These are phyloP conservation scores for Homarus gammarus DNA, from an alignment of 2,888 invertebrate genomes.

Conservation along the genomic window DNA sequence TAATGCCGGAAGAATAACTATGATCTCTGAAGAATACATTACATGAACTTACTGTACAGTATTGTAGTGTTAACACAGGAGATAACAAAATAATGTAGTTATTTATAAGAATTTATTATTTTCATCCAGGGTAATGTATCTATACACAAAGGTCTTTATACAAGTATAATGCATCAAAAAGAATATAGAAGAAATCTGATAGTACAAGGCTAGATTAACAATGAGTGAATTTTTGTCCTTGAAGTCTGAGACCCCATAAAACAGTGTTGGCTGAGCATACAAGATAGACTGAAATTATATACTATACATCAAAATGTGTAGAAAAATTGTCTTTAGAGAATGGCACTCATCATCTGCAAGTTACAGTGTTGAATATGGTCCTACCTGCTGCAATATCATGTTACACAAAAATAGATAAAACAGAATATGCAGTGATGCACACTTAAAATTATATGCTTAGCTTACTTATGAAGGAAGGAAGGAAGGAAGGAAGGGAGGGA, in stretches of 20 bases:
- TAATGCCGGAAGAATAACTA: too few species aligned
- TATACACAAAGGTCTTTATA: conserved; percentile 68
- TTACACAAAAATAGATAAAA: not conserved
- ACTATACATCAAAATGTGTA: conserved; percentile 49
- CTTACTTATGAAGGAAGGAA: not conserved
- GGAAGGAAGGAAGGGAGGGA: not conserved
- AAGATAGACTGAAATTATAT: conserved; percentile 5
- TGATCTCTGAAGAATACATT: too few species aligned
- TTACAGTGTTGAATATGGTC: conserved; percentile 11
- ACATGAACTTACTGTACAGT: too few species aligned
- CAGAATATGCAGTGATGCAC: not conserved
- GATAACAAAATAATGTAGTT: not conserved
- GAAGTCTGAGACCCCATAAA: not conserved
- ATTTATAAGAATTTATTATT: conserved; percentile 67
- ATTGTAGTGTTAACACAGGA: not conserved
- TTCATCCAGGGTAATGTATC: conserved; percentile 61
- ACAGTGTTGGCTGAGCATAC: conserved; percentile 16
- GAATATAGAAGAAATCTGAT: conserved; percentile 39
- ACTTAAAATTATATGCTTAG: conserved; percentile 6
- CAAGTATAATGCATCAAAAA: conserved; percentile 60
- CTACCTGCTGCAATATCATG: not conserved
- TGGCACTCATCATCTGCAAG: conserved; percentile 46
- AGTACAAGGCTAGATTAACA: conserved; percentile 23
- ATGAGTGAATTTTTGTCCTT: not conserved
- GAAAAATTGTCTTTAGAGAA: conserved; percentile 29